Evolutionary conservation across 2,888 invertebrate species (phyloP).

Genomic region (Mesorhabditis sp.): DNA sequence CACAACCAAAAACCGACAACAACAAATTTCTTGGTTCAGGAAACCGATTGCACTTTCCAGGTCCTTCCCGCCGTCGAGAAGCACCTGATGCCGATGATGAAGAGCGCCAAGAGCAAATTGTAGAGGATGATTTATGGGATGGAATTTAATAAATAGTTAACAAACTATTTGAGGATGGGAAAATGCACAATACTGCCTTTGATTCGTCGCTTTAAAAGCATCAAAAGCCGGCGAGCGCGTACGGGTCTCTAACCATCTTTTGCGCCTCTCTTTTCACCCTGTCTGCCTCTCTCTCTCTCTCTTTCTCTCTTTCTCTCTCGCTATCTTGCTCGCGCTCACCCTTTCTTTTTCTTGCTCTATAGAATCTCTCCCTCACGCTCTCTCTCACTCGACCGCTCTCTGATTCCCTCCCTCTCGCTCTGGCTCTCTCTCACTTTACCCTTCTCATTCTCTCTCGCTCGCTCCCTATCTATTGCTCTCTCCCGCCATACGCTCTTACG

Average conservation of each 20-base stretch:
- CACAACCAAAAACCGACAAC: too few relatives aligned
- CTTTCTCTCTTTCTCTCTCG: constrained; percentile 8
- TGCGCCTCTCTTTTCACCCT: constrained; percentile 10
- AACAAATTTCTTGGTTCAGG: too few relatives aligned
- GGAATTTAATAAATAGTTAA: neutral
- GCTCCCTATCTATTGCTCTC: too few relatives aligned
- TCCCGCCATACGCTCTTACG: too few relatives aligned
- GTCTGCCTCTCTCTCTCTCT: neutral
- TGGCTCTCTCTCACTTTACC: too few relatives aligned
- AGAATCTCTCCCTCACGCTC: neutral
- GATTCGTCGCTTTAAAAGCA: too few relatives aligned
- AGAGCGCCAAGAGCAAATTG: constrained; percentile 12
- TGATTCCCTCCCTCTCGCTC: too few relatives aligned
- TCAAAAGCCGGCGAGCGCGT: neutral
- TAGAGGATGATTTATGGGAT: constrained; percentile 3
- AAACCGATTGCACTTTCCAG: constrained; percentile 8
- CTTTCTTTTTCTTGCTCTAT: constrained; percentile 1
- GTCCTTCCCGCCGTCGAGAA: constrained; percentile 21
- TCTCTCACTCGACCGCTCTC: too few relatives aligned
- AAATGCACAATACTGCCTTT: constrained; percentile 6
- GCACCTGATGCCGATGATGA: constrained; percentile 19
- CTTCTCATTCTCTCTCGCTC: too few relatives aligned
- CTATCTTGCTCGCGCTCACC: neutral
- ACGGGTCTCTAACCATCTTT: neutral
- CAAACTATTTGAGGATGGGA: neutral